Base-by-base conservation (phyloP, 2,797 vertebrate genomes). In the Brachyrhaphis roseni region DNA sequence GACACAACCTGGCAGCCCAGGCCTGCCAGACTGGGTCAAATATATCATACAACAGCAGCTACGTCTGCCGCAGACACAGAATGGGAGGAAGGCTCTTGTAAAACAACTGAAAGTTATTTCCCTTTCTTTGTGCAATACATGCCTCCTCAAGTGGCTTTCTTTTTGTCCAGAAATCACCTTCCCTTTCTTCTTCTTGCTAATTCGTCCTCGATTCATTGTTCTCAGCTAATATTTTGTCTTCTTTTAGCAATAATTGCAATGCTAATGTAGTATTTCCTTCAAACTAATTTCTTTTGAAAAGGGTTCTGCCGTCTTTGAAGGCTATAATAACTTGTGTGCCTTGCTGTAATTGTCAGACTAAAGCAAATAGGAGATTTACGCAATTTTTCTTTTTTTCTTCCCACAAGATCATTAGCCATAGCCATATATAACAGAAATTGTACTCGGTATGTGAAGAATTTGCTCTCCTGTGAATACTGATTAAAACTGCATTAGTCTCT, bases 1-100 rank as follows among this genome's bases (percentile, higher is more conserved):
- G 87, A 82, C 72, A 76, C 68, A 84, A 81, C 71, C 79, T 53
- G 28, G 84, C 53, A 82, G 77, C 78, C 64, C 59, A 18, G 81
- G 79, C 12, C 75, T 78, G 70, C 66, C 83, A 86, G 82, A 81
- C 83, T 74, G 81, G 82, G 83, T 86, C n/a, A 71, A 78, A 88
- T 74, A 75, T 81, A 88, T 91, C 83, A 79, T 77, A 71, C 57
- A 49, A 13, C 79, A 79, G 80, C 84, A 90, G 82, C 86, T 81
- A 83, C 85, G 83, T 78, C 62, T 78, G 55, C 18, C 2, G 34
- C 78, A 62, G 77, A 47, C 79, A 31, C 78, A 75, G 79, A 47
- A 84, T 26, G 57, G 71, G 71, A 81, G 73, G 36, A 71, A 51
- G 75, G 71, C 53, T 76, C 82, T 86, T 84, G 83, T 78, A 66